Base-by-base conservation (phyloP, 2,888 invertebrate genomes). In the Agrilus cyanescens region DNA sequence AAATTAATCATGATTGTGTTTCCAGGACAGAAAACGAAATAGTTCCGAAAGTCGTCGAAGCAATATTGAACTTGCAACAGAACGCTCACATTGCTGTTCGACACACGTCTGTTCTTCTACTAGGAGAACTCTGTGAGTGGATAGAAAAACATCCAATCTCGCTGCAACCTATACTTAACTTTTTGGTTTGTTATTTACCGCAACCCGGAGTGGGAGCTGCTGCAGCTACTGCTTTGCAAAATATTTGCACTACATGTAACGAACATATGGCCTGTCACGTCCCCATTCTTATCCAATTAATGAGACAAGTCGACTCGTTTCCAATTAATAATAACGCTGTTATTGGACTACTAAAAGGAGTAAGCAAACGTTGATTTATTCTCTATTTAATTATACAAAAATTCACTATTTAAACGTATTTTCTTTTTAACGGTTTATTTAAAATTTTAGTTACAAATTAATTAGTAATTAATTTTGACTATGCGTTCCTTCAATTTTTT, bases 101-200 rank as follows among this genome's bases (percentile, higher is more conserved):
- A 43, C 82, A 85, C 61, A 95, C 95, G 0, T 89, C 93, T 53
- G 80, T 93, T 44, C 72, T 85, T 52, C 70, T 95, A 38, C 70
- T 95, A 36, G 94, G 93, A 1, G 93, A 95, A 68, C 72, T 95
- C 32, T 84, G 88, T 61, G 96, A 97, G 63, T 97, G 96, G 96
- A 83, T 96, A 41, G 86, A 91, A 58, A 76, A 77, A 54, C 93
- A 95, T 69, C 77, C 88, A 0, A 77, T 80, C 50, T 80, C 82
- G 38, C 67, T 94, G 53, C 86, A 87, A 67, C 82, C 87, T 12
- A 80, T 86, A 37, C 70, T 93, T 45, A 84, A 88, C 66, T 86
- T 84, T 59, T 69, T 93, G 20, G 69, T 90, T 35, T 73, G 73
- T 33, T 82, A 85, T 44, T 67, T 91, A 49, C 80, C 78, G 44